Conservation (phyloP, 2,888 invertebrate genomes). For the Drosophila cracens region DNA sequence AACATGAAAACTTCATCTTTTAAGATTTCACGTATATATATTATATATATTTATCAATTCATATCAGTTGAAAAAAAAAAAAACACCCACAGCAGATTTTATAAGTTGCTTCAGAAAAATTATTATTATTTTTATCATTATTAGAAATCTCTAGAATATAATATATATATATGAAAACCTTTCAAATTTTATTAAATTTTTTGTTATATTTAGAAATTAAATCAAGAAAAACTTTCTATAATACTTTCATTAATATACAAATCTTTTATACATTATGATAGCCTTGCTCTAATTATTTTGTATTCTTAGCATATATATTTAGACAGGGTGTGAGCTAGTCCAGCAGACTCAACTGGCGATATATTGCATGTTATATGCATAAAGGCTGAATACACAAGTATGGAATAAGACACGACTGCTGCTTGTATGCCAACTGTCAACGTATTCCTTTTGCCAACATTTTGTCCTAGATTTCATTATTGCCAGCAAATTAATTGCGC, state of each 20-base stretch:
- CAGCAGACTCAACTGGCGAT: background rate
- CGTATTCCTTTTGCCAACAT: conserved; percentile 72
- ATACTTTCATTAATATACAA: no score
- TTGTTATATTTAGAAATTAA: no score
- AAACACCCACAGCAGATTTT: no score
- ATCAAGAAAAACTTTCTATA: background rate
- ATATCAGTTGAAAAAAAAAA: background rate
- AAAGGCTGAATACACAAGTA: conserved; percentile 19
- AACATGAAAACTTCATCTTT: background rate
- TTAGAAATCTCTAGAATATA: no score
- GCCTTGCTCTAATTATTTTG: background rate
- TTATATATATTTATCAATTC: background rate
- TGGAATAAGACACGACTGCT: conserved; percentile 14
- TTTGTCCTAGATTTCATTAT: conserved; percentile 80
- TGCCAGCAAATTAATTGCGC: conserved; percentile 78
- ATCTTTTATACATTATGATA: background rate
- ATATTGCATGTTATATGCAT: conserved; percentile 33
- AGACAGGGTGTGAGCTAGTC: background rate
- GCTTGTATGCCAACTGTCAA: conserved; percentile 62
- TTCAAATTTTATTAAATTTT: no score
- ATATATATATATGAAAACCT: no score
- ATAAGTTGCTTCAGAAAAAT: no score
- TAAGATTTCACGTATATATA: background rate
- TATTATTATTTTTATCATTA: no score
- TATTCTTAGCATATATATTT: no score